These are phyloP conservation scores for Vipera latastei DNA, from an alignment of 2,797 vertebrate genomes.

Conservation along the genomic window DNA sequence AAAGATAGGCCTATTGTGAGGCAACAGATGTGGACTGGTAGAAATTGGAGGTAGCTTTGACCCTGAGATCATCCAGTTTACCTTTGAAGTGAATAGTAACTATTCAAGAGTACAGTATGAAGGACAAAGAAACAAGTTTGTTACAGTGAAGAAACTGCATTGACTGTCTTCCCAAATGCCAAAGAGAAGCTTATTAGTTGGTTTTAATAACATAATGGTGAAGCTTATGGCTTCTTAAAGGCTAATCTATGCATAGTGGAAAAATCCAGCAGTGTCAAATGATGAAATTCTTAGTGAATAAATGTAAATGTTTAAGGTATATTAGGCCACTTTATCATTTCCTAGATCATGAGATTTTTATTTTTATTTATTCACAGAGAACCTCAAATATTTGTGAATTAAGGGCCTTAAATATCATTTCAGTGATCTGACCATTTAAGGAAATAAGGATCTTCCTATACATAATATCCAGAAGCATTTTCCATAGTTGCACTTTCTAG, in stretches of 20 bases:
- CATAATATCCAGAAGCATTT: not conserved
- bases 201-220: not conserved
- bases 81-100: not conserved
- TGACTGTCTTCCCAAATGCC: not conserved
- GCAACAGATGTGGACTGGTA: not conserved
- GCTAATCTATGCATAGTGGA: not conserved
- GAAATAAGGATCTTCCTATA: not conserved
- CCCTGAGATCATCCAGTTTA: not conserved
- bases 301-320: not conserved
- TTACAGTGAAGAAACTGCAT: not conserved
- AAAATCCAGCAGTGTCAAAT: not conserved
- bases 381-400: not conserved
- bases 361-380: not conserved
- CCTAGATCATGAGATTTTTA: not conserved
- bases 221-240: not conserved
- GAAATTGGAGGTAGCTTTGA: not conserved
- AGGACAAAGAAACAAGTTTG: not conserved
- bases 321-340: not conserved
- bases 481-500: not conserved
- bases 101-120: not conserved
- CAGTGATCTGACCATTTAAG: too few relatives aligned
- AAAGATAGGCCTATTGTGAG: not conserved
- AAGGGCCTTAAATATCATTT: not conserved
- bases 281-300: not conserved
- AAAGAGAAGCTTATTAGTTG: not conserved